Evolutionary conservation across 2,888 invertebrate species (phyloP).

Genomic region (Sericinus montela): DNA sequence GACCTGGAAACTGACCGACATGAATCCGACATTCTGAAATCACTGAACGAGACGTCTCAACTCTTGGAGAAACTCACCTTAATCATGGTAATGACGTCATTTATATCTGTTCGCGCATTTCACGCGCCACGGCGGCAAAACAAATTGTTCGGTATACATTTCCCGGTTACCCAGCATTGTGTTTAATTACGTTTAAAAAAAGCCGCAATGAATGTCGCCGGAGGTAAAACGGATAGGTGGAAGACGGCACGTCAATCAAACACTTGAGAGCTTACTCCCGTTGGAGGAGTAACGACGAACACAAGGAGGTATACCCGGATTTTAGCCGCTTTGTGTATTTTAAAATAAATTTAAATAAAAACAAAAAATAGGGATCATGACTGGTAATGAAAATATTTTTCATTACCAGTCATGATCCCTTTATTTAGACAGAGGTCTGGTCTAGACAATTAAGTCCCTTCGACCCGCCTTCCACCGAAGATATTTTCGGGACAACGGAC

Average conservation of each 20-base stretch:
- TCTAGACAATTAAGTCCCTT: no score
- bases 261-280: constrained; percentile 37
- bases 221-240: constrained; percentile 29
- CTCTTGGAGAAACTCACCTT: constrained; percentile 56
- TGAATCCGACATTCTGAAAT: constrained; percentile 36
- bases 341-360: no score
- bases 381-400: no score
- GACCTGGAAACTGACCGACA: constrained; percentile 43
- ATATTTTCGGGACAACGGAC: no score
- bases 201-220: constrained; percentile 35
- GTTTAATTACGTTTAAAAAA: background rate
- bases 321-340: background rate
- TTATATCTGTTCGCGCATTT: constrained; percentile 59
- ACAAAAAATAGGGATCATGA: no score
- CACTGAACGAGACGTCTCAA: constrained; percentile 65
- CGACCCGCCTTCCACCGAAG: no score
- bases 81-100: constrained; percentile 72
- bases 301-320: background rate
- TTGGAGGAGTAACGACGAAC: background rate
- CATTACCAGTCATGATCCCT: no score
- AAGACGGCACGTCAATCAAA: constrained; percentile 56
- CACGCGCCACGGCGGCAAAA: constrained; percentile 20
- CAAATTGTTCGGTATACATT: constrained; percentile 30
- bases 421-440: no score
- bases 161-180: constrained; percentile 20